These are phyloP conservation scores for Proisotoma minuta DNA, from an alignment of 2,888 invertebrate genomes.

Conservation along the genomic window DNA sequence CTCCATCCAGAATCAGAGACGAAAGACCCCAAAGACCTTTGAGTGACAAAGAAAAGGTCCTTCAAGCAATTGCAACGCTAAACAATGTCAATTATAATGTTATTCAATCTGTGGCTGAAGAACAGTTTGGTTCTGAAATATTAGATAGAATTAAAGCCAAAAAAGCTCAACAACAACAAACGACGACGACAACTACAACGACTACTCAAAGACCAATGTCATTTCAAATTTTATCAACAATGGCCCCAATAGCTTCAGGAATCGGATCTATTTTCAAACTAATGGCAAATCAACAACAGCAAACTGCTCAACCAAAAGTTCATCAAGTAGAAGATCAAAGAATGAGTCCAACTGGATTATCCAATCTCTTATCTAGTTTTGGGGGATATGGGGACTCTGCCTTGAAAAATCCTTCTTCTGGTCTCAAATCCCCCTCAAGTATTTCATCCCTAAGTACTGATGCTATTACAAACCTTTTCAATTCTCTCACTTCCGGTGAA, in stretches of 20 bases:
- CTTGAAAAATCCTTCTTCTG: background rate
- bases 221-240: constrained; percentile 2
- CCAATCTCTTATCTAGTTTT: background rate
- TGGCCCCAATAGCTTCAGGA: background rate
- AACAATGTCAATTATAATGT: constrained; percentile 40
- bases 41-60: constrained; percentile 34
- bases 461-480: constrained; percentile 4
- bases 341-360: constrained; percentile 5
- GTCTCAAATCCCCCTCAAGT: background rate
- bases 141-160: constrained; percentile 34
- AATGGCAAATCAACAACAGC: background rate
- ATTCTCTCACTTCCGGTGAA: background rate
- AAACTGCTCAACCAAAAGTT: background rate
- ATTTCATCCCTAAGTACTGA: constrained; percentile 1
- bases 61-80: constrained; percentile 39
- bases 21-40: background rate
- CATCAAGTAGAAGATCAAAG: background rate
- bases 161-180: background rate
- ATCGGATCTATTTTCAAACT: background rate
- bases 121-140: constrained; percentile 30
- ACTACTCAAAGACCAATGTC: constrained; percentile 1
- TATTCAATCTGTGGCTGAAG: constrained; percentile 39
- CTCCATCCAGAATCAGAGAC: too few species aligned
- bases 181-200: background rate
- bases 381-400: background rate